Conservation (phyloP, 2,888 invertebrate species). For the Trichopoda pennipes region DNA sequence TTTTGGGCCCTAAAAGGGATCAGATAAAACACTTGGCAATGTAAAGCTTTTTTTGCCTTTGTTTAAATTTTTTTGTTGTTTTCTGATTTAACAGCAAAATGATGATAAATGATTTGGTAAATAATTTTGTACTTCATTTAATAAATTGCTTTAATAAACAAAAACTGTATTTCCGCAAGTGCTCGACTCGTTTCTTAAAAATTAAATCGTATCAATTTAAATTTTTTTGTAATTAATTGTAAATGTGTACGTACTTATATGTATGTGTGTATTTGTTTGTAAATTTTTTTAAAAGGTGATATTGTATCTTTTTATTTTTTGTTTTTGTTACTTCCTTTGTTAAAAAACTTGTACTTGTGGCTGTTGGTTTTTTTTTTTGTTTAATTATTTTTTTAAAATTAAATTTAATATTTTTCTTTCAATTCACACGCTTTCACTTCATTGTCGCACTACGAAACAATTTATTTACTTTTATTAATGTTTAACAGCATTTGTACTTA, state of each 20-base stretch:
- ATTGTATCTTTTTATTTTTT: conserved; percentile 9
- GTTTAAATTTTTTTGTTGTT: not conserved
- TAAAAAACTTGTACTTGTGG: not conserved
- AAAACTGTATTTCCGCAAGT: conserved; percentile 5
- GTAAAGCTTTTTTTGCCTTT: not conserved
- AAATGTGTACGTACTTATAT: not conserved
- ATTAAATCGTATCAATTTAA: conserved; percentile 1
- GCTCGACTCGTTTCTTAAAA: not conserved
- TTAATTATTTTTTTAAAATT: not conserved
- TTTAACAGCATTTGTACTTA: conserved; percentile 28
- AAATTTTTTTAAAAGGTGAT: not conserved
- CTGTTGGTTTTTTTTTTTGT: not conserved
- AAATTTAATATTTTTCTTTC: not conserved
- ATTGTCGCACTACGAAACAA: conserved; percentile 4
- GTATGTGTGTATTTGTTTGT: not conserved
- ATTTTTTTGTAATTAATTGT: conserved; percentile 24
- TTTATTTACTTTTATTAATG: not conserved
- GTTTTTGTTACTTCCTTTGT: conserved; percentile 1
- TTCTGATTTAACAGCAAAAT: not conserved
- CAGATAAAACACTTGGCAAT: not conserved
- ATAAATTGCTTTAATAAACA: conserved; percentile 14
- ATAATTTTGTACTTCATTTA: not conserved
- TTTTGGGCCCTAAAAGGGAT: not conserved
- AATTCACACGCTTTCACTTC: conserved; percentile 56
- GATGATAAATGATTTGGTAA: conserved; percentile 7